Base-by-base conservation (phyloP, 2,113 vertebrate genomes). In the Pygoscelis adeliae region DNA sequence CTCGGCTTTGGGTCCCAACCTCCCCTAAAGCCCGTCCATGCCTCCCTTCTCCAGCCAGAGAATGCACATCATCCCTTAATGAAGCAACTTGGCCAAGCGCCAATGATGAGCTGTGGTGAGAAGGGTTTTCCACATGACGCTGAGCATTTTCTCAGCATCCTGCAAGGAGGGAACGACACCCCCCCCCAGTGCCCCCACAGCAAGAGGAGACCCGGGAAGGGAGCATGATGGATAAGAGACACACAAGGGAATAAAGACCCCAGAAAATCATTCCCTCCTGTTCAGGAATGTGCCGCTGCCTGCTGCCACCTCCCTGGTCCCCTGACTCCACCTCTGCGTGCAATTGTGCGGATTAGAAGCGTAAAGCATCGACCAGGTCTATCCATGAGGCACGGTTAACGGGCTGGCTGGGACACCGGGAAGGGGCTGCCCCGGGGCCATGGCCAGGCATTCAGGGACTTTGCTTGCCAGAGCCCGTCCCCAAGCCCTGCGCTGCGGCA, bases 21-120 rank as follows among this genome's bases (percentile, higher is more conserved):
- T 83, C 49, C 70, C 49, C 36, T 49, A 47, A 73, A 56, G 16
- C 62, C 34, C 0, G 0, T 25, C 32, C 0, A 0, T n/a, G 34
- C 27, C 85, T 49, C 15, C 30, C 44, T 69, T 69, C 44, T 82
- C 32, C 82, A 91, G 69, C 56, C 0, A 0, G 42, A 80, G 66
- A 59, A 59, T 0, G 1, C 21, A 50, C 30, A n/a, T 34, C 56
- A 77, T 22, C 49, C 71, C 46, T 69, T 34, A 56, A 61, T 2
- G 49, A 78, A 86, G 58, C 27, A 13, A 40, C 77, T 0, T 80
- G 93, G 91, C 89, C 67, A 46, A 20, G 79, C 2, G 25, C 72
- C 86, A 94, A 3, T 0, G 0, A 9, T 0, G 5, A 44, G 86
- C 86, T 77, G 80, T 0, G 0, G 22, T 0, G 0, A 66, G 58